Percentiles rank a stretch among this genome's conserved stretches.
phyloP scores from a whole-genome alignment of 2,113 vertebrate species.

The Formicarius rufipectus region DNA sequence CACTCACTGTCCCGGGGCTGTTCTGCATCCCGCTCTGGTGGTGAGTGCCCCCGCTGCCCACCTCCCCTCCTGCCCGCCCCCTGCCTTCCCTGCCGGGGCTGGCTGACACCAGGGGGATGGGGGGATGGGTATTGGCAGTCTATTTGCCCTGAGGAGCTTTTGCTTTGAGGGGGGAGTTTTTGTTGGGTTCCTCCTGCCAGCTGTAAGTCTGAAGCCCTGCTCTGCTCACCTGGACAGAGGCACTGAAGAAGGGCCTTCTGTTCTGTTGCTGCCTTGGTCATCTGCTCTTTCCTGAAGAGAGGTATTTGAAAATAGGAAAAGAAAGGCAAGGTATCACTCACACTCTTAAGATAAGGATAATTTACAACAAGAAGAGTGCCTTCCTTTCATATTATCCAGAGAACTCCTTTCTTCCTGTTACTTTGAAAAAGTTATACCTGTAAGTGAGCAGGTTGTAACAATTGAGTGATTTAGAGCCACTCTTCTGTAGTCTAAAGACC shows the following conservation, averaged over 20 bases:
- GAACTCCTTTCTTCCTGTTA: neutral
- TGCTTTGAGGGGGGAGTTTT: neutral
- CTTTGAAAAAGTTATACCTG: neutral
- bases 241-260: neutral
- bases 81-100: neutral
- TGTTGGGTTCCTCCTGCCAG: neutral
- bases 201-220: neutral
- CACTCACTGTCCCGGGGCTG: conserved; percentile 75
- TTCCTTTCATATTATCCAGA: neutral
- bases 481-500: neutral
- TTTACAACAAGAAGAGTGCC: neutral
- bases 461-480: neutral
- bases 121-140: neutral
- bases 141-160: neutral
- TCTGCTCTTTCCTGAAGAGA: neutral
- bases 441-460: neutral
- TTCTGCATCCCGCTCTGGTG: conserved; percentile 85
- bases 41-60: conserved; percentile 73
- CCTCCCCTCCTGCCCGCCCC: neutral
- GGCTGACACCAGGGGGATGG: neutral
- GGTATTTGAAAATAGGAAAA: neutral
- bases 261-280: neutral
- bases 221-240: neutral
- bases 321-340: neutral
- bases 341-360: neutral